These are phyloP conservation scores for Diabrotica balteata DNA, from an alignment of 2,888 invertebrate species.

Conservation along the genomic window DNA sequence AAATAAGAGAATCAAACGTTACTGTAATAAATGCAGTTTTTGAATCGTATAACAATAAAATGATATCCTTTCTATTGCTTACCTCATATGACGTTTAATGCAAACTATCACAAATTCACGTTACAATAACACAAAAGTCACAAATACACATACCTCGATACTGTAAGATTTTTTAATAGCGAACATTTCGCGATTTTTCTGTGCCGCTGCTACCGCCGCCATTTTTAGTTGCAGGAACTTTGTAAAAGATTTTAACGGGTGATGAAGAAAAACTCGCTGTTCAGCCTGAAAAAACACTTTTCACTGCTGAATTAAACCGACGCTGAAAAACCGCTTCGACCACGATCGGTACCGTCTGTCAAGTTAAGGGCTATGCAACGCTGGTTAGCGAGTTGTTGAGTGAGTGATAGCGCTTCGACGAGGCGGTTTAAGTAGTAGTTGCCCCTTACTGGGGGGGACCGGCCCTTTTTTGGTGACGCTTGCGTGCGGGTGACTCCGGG, in stretches of 20 bases:
- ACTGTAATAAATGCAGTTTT: neutral
- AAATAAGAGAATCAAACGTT: no score
- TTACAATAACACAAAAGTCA: neutral
- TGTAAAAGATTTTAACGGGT: slow-evolving; percentile 43
- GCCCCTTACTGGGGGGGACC: slow-evolving; percentile 63
- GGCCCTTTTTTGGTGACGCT: slow-evolving; percentile 65
- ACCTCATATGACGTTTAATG: slow-evolving; percentile 8
- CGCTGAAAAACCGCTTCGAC: slow-evolving; percentile 63
- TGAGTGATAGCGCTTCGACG: slow-evolving; percentile 51
- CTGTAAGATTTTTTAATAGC: slow-evolving; percentile 97
- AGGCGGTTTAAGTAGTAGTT: slow-evolving; percentile 56
- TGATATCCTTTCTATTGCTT: slow-evolving; percentile 22
- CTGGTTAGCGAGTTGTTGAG: slow-evolving; percentile 52
- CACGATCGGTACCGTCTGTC: slow-evolving; percentile 64
- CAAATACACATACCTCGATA: slow-evolving; percentile 82
- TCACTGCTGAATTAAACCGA: slow-evolving; percentile 60
- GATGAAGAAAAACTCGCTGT: slow-evolving; percentile 37
- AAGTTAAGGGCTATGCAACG: slow-evolving; percentile 41
- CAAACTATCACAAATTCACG: slow-evolving; percentile 2
- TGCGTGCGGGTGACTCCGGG: slow-evolving; percentile 61
- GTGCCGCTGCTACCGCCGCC: slow-evolving; percentile 91
- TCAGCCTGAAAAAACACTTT: slow-evolving; percentile 57
- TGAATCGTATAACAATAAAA: neutral
- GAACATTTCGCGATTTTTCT: slow-evolving; percentile 95
- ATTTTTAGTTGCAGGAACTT: slow-evolving; percentile 49